Evolutionary conservation across 2,888 invertebrate genomes (phyloP).

Genomic region (Cistogaster globosa): DNA sequence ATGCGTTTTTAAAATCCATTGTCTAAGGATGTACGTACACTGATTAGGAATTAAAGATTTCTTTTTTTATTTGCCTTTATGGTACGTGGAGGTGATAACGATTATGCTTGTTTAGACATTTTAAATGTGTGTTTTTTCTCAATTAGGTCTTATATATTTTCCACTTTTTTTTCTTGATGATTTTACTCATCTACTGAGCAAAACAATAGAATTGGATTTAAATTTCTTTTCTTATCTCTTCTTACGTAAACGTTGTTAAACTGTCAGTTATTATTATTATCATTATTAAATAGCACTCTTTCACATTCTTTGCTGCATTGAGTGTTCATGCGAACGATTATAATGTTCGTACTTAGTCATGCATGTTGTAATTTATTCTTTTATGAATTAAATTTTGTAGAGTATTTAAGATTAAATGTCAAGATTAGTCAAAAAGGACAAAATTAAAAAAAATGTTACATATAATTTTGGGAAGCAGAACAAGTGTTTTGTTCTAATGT

Average conservation of each 20-base stretch:
- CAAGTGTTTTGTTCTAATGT: slow-evolving; percentile 61
- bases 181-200: neutral
- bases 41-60: slow-evolving; percentile 5
- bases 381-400: slow-evolving; percentile 41
- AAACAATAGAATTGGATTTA: slow-evolving; percentile 74
- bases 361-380: slow-evolving; percentile 50
- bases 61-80: slow-evolving; percentile 48
- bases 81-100: slow-evolving; percentile 75
- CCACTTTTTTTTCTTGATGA: neutral
- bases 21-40: slow-evolving; percentile 18
- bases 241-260: slow-evolving; percentile 69
- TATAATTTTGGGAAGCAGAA: slow-evolving; percentile 57
- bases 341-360: slow-evolving; percentile 47
- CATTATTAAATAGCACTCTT: slow-evolving; percentile 51
- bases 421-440: slow-evolving; percentile 63
- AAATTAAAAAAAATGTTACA: slow-evolving; percentile 32
- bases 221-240: slow-evolving; percentile 61
- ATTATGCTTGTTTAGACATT: slow-evolving; percentile 73
- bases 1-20: slow-evolving; percentile 27
- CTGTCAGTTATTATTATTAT: slow-evolving; percentile 72
- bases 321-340: slow-evolving; percentile 13
- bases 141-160: slow-evolving; percentile 61
- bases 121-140: slow-evolving; percentile 60
- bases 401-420: slow-evolving; percentile 62
- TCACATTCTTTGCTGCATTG: slow-evolving; percentile 52